Base-by-base conservation (phyloP, 2,113 vertebrate species). In the Ceyx margarethae region DNA sequence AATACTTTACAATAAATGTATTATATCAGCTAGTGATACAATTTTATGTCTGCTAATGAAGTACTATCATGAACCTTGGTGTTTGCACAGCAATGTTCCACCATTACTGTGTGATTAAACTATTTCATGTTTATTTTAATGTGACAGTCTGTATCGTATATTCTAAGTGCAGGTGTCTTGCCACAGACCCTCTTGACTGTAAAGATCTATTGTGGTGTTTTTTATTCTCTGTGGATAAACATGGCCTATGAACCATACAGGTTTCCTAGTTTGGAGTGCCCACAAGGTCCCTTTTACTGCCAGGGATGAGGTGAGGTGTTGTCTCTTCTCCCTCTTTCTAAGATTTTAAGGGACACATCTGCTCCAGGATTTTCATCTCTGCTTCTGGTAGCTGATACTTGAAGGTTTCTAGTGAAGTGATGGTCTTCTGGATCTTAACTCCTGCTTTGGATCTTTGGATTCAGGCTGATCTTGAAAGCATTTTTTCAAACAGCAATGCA, bases 161-260 rank as follows among this genome's bases (percentile, higher is more conserved):
- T 72, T 60, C 3, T 28, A 31, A 88, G 26, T 79, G 45, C 68
- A 78, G 74, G 19, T 93, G 74, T 87, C 74, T 86, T 92, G 66
- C 81, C 81, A 76, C 91, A 92, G 91, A 87, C 91, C 54, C 50
- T 89, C 58, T 48, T 65, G 71, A 84, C 74, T 84, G 40, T 65
- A 54, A 84, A 85, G 35, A 65, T 48, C 18, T 0, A 5, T 82
- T 33, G 31, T 73, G 40, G 2, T 87, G 1, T n/a, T 43, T 7
- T 45, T 40, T 45, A 54, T 40, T 23, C 28, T 65, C n/a, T 43
- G 43, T 71, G 66, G 22, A 35, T 61, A 53, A 76, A 46, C 5
- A 0, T 89, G 35, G 18, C 23, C 35, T 81, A 2, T 42, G 40
- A 86, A 56, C 57, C n/a, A 13, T 58, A 15, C 13, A 31, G 73